Evolutionary conservation across 2,888 invertebrate genomes (phyloP).

Genomic region (Drosophila atripex): DNA sequence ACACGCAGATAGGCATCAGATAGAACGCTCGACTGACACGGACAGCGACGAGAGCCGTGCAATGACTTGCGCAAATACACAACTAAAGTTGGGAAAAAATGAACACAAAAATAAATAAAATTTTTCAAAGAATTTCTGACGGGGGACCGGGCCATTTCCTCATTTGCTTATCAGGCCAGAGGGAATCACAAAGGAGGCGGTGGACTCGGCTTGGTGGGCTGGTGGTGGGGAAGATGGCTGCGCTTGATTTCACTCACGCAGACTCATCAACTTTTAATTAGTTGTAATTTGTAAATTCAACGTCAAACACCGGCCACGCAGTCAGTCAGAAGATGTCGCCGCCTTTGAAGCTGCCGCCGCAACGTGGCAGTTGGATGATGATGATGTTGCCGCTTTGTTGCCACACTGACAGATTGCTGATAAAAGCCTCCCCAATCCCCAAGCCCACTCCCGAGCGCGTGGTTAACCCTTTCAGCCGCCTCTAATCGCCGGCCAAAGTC

Average conservation of each 20-base stretch:
- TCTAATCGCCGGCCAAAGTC: constrained; percentile 38
- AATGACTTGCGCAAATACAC: constrained; percentile 54
- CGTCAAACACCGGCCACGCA: constrained; percentile 66
- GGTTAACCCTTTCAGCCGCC: constrained; percentile 40
- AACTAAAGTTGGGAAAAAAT: constrained; percentile 40
- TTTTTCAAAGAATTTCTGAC: constrained; percentile 55
- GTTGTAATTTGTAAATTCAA: constrained; percentile 81
- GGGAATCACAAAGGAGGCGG: constrained; percentile 23
- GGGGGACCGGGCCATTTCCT: constrained; percentile 46
- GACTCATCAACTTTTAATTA: constrained; percentile 82
- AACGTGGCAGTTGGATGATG: constrained; percentile 46
- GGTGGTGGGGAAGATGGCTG: constrained; percentile 30
- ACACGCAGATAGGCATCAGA: constrained; percentile 61
- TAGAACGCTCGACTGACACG: constrained; percentile 32
- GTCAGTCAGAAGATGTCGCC: constrained; percentile 30
- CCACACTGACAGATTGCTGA: constrained; percentile 74
- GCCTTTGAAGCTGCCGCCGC: constrained; percentile 48
- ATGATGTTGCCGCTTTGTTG: constrained; percentile 47
- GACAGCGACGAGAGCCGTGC: constrained; percentile 29
- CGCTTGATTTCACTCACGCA: constrained; percentile 78
- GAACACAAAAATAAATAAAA: constrained; percentile 35
- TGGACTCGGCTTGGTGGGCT: not conserved
- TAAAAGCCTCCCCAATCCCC: constrained; percentile 48
- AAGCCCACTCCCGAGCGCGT: constrained; percentile 11
- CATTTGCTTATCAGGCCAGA: constrained; percentile 67